Percentiles rank a stretch among this genome's conserved stretches.
phyloP scores from a whole-genome alignment of 2,113 vertebrate genomes.

The Toxostoma redivivum region DNA sequence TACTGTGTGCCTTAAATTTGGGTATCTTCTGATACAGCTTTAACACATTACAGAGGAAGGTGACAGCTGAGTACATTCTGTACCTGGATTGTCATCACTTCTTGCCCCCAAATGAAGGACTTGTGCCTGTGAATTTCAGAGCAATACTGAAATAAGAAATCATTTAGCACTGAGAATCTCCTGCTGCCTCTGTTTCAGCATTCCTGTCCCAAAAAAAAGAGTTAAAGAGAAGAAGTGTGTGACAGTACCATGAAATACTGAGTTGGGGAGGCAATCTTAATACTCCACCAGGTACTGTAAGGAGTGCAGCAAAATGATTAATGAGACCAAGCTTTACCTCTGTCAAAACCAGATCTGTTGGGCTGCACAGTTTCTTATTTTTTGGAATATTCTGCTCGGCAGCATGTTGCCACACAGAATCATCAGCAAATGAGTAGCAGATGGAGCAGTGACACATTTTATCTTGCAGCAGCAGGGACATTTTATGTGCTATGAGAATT shows the following conservation, averaged over 20 bases:
- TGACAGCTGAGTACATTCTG: background rate
- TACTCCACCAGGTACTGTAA: background rate
- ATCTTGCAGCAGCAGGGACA: slow-evolving; percentile 56
- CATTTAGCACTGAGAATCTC: background rate
- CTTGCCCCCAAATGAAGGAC: background rate
- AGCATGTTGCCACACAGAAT: slow-evolving; percentile 11
- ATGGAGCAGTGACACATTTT: slow-evolving; percentile 65
- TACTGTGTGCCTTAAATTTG: background rate
- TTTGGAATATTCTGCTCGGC: slow-evolving; percentile 44
- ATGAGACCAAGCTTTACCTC: background rate
- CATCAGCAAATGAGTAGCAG: slow-evolving; percentile 60
- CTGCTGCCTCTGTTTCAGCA: background rate
- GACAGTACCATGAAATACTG: background rate
- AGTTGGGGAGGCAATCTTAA: background rate
- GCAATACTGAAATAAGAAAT: background rate
- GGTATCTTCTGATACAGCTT: background rate
- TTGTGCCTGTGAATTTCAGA: background rate
- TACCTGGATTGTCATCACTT: background rate
- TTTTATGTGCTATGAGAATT: slow-evolving; percentile 33
- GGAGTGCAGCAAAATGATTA: background rate
- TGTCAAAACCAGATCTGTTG: slow-evolving; percentile 4
- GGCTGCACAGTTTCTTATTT: slow-evolving; percentile 15
- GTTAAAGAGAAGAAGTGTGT: background rate
- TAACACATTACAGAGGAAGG: background rate
- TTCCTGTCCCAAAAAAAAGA: background rate